phyloP scores from a whole-genome alignment of 2,888 invertebrate genomes.

The Dolichomitus sp. region DNA sequence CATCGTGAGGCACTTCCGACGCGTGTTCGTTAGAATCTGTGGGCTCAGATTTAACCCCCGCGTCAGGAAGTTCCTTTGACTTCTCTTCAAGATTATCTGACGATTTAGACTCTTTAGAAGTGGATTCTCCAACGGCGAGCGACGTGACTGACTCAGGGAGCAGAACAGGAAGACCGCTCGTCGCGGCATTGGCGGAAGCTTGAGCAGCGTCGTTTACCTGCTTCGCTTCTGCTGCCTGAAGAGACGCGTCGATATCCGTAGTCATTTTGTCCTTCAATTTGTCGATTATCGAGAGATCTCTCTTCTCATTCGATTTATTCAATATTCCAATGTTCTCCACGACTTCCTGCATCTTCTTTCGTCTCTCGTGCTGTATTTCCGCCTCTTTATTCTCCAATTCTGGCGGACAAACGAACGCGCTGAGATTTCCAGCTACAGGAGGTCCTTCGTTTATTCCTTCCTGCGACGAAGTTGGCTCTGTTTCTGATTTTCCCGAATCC shows the following conservation, averaged over 20 bases:
- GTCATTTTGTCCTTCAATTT: conserved; percentile 83
- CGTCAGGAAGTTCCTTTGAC: conserved; percentile 45
- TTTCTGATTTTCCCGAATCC: conserved; percentile 15
- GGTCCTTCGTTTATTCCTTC: conserved; percentile 39
- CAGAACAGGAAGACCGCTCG: conserved; percentile 23
- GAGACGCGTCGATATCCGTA: conserved; percentile 65
- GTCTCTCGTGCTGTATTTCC: conserved; percentile 86
- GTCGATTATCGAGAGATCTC: conserved; percentile 81
- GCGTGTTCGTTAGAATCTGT: not conserved
- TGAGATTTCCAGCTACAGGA: conserved; percentile 76
- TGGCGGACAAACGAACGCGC: conserved; percentile 83
- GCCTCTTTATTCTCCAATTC: conserved; percentile 86
- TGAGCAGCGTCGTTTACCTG: not conserved
- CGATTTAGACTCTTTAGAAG: not conserved
- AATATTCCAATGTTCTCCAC: conserved; percentile 80
- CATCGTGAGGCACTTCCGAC: conserved; percentile 11
- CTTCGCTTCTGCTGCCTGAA: conserved; percentile 5
- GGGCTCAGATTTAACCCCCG: conserved; percentile 47
- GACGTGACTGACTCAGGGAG: conserved; percentile 53
- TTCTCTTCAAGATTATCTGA: not conserved
- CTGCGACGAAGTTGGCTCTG: conserved; percentile 22
- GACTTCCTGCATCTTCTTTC: conserved; percentile 87
- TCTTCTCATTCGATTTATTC: conserved; percentile 78
- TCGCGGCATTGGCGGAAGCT: not conserved
- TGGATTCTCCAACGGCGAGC: conserved; percentile 23